A percentile compares a stretch with the other conserved stretches of the same genome.
phyloP scores from a whole-genome alignment of 2,888 invertebrate genomes.

The Hesperia comma region DNA sequence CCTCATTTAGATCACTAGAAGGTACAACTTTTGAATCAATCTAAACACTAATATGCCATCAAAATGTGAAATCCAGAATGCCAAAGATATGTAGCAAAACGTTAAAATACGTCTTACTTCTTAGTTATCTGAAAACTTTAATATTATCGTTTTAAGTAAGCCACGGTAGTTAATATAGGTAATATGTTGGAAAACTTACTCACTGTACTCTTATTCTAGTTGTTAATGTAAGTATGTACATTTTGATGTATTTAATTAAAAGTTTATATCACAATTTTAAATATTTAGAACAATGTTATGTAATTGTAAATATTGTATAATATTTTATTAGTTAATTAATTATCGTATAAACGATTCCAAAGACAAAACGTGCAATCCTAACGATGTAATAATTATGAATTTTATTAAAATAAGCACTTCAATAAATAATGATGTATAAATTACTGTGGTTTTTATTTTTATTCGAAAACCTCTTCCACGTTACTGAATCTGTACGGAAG shows the following conservation, averaged over 20 bases:
- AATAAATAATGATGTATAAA: conserved; percentile 71
- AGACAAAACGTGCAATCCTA: conserved; percentile 79
- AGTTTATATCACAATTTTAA: conserved; percentile 49
- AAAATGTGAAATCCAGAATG: conserved; percentile 55
- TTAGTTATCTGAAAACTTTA: not conserved
- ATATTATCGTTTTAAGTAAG: not conserved
- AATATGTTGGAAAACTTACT: not conserved
- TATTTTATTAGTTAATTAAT: conserved; percentile 45
- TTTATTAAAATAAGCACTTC: conserved; percentile 69
- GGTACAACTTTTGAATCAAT: no score
- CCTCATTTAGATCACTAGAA: no score
- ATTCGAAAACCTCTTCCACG: not conserved
- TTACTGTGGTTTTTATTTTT: conserved; percentile 46
- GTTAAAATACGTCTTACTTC: not conserved
- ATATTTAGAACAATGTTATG: conserved; percentile 50
- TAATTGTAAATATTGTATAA: conserved; percentile 52
- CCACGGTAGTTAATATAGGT: not conserved
- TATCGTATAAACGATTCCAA: conserved; percentile 66
- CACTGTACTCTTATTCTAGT: conserved; percentile 7
- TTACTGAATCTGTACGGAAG: no score
- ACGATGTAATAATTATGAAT: conserved; percentile 56
- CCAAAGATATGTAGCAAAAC: conserved; percentile 50
- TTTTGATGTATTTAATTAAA: conserved; percentile 40
- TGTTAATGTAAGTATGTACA: conserved; percentile 42
- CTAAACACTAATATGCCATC: not conserved